Evolutionary conservation across 2,888 invertebrate genomes (phyloP).

Genomic region (Pyrrhia umbra): DNA sequence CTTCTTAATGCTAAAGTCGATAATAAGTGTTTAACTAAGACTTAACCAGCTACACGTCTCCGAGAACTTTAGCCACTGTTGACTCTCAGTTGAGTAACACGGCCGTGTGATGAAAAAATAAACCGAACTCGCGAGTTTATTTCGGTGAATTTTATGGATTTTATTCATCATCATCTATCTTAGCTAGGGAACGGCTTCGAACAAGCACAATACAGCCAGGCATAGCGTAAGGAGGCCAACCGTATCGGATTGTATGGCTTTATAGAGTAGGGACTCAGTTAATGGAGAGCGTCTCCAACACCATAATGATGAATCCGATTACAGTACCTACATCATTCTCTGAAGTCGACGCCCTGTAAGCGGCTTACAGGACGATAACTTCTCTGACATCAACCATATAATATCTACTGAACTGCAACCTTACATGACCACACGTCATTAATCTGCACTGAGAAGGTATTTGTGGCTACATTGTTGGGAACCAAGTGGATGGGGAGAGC

Average conservation of each 20-base stretch:
- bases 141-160: too few relatives aligned
- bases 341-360: slow-evolving; percentile 14
- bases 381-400: background rate
- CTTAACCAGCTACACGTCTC: background rate
- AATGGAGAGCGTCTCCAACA: background rate
- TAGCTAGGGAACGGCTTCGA: too few relatives aligned
- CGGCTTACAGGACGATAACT: slow-evolving; percentile 21
- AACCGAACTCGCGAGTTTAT: too few relatives aligned
- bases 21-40: slow-evolving; percentile 8
- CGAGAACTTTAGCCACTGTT: slow-evolving; percentile 12
- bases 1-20: background rate
- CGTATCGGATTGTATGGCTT: background rate
- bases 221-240: background rate
- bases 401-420: background rate
- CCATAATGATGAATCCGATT: background rate
- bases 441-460: too few relatives aligned
- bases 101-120: too few relatives aligned
- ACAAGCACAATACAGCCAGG: background rate
- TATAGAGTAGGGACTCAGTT: background rate
- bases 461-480: too few relatives aligned
- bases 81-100: background rate
- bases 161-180: too few relatives aligned
- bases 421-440: too few relatives aligned
- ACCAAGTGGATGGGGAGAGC: too few relatives aligned
- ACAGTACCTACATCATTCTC: background rate